Base-by-base conservation (phyloP, 2,888 invertebrate genomes). In the Drosophila paracracens region DNA sequence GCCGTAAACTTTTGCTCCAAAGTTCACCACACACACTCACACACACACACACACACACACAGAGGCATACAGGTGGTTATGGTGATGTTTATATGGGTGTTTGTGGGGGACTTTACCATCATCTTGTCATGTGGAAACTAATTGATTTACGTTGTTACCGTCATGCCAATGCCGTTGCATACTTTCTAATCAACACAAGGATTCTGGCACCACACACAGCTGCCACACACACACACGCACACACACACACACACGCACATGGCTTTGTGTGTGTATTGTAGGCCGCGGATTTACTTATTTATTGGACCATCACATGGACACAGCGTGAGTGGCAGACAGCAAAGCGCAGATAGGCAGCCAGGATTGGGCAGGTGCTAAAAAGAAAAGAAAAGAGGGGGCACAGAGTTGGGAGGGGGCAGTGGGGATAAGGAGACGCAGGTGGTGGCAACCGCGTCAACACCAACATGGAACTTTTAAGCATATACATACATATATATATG, bases 101-200 rank as follows among this genome's bases (percentile, higher is more conserved):
- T 63, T 43, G 38, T 21, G 43, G 43, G 48, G 75, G 70, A 62
- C 75, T 75, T 80, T 62, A 60, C 46, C 77, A 65, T 63, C 68
- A 59, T 61, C 78, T 81, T 79, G 78, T 81, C 78, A 72, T 77
- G 77, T 81, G 74, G 81, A 70, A 81, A 81, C 82, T 79, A 79
- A 79, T 79, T 79, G 79, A 81, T 79, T 81, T 81, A 79, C 78
- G 78, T 65, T 79, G 81, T 77, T 79, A 72, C 77, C 77, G 81
- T 69, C 81, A 73, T 65, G 77, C 81, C 78, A 72, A 68, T 76
- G 78, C 68, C 62, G 68, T 63, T 74, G 74, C 74, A 81, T 81
- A 78, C 79, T 78, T 79, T 79, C 81, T 78, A 81, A 79, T 79
- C 81, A 78, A 81, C 82, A 74, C 64, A 68, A 77, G 74, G 63